Conservation (phyloP, 2,113 vertebrate species). For the Oryzias woworae region DNA sequence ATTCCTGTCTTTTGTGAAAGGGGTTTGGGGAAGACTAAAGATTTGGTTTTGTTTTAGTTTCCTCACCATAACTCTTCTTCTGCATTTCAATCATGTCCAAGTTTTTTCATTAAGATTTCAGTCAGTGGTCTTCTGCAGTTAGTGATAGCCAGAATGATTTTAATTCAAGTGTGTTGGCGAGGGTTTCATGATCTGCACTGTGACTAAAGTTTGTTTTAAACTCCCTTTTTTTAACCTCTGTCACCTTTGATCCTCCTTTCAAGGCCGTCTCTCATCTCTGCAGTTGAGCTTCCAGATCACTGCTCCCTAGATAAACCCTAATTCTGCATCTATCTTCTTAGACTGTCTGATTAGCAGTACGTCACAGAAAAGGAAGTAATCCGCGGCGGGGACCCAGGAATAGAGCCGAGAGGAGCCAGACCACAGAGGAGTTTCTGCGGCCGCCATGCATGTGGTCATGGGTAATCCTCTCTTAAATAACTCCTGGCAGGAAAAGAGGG, state of each 20-base stretch:
- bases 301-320: slow-evolving; percentile 73
- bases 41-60: too few species aligned
- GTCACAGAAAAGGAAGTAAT: slow-evolving; percentile 73
- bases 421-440: slow-evolving; percentile 34
- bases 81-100: too few species aligned
- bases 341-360: slow-evolving; percentile 72
- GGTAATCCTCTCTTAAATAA: slow-evolving; percentile 78
- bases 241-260: slow-evolving; percentile 41
- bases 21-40: too few species aligned
- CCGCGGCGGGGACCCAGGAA: slow-evolving; percentile 68
- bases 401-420: slow-evolving; percentile 64
- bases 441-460: slow-evolving; percentile 46
- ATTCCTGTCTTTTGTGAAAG: too few species aligned
- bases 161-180: too few species aligned
- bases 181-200: too few species aligned
- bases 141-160: too few species aligned
- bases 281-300: slow-evolving; percentile 51
- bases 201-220: background rate
- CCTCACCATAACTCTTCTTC: too few species aligned
- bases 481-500: slow-evolving; percentile 25
- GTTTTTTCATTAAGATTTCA: too few species aligned
- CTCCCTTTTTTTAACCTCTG: background rate
- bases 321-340: slow-evolving; percentile 75
- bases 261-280: slow-evolving; percentile 13
- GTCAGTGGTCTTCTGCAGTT: too few species aligned